Evolutionary conservation across 2,113 vertebrate species (phyloP), one percentile per base, ranked within the genome.

Genomic region (Neofelis nebulosa): DNA sequence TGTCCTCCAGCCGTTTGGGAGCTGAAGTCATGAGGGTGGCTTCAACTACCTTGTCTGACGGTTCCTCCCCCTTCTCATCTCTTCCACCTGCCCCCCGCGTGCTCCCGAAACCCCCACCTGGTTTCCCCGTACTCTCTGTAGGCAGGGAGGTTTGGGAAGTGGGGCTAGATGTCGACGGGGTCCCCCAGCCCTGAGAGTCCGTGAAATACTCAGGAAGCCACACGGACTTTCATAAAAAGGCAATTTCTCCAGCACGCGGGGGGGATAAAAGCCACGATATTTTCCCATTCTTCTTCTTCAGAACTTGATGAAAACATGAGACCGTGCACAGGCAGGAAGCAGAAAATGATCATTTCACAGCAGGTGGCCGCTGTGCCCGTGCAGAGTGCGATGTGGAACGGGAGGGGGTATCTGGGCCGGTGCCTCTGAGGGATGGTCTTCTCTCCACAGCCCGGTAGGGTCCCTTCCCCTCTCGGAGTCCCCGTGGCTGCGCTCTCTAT

Each of bases 281-380:
- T 90, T 97, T 95, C 69, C 90, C 90, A 92, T 95, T 87, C 95
- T 74, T 94, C 96, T 89, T 71, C 96, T 84, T 71, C 87, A 12
- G 94, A 91, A 92, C 57, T 90, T 97, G 97, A 98, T 97, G 97
- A 85, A 95, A 96, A 96, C 92, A 88, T 4, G 87, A 90, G 92
- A 8, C 94, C 94, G 57, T 12, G 89, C 87, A 57, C 87, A 83
- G 96, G 95, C 68, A n/a, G 96, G 69, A 91, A 90, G 85, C 79
- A 71, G 94, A 95, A 96, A 95, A 95, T 66, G 74, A 97, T 95
- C 87, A 71, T 61, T 80, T 78, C 82, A 0, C 96, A 61, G 96
- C 79, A 12, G 92, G 95, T 2, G 9, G 71, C 74, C 0, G 0
- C 71, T 0, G 5, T 1, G 80, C 93, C 79, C 21, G 65, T 4